Conservation (phyloP, 2,888 invertebrate species). For the Sthenelais limicola region DNA sequence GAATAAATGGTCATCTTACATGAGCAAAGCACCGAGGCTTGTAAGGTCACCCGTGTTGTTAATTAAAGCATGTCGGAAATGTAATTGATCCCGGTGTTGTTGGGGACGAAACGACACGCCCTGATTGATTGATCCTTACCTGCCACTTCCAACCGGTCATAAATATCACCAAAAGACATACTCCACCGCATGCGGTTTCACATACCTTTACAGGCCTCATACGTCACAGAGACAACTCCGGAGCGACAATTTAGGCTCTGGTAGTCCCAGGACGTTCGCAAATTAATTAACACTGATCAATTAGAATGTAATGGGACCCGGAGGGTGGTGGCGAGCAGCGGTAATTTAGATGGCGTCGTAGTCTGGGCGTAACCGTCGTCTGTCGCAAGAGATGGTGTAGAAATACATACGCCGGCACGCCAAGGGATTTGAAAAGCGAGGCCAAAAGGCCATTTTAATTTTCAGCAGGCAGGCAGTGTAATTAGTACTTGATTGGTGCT, state of each 20-base stretch:
- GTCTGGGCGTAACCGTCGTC: conserved; percentile 7
- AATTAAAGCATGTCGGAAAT: no score
- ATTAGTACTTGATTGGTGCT: conserved; percentile 24
- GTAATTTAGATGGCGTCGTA: conserved; percentile 28
- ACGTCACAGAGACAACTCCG: no score
- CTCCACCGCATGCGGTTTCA: background rate
- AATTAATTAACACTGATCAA: conserved; percentile 39
- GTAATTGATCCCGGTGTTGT: no score
- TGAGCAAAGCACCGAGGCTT: no score
- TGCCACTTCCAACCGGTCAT: no score
- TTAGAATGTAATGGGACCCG: conserved; percentile 29
- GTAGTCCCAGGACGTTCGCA: conserved; percentile 17
- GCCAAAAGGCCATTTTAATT: conserved; percentile 39
- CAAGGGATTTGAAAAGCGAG: conserved; percentile 14
- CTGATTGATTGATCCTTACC: no score
- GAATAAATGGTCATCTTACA: no score
- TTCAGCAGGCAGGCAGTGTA: conserved; percentile 17
- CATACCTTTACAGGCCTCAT: no score
- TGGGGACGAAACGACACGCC: no score
- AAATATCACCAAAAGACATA: no score
- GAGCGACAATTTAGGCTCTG: conserved; percentile 10
- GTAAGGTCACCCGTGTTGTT: no score
- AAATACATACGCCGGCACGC: conserved; percentile 22
- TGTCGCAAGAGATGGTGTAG: conserved; percentile 18
- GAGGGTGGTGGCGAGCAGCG: background rate